Conservation (phyloP, 2,113 vertebrate genomes). For the Atherinomorus stipes region DNA sequence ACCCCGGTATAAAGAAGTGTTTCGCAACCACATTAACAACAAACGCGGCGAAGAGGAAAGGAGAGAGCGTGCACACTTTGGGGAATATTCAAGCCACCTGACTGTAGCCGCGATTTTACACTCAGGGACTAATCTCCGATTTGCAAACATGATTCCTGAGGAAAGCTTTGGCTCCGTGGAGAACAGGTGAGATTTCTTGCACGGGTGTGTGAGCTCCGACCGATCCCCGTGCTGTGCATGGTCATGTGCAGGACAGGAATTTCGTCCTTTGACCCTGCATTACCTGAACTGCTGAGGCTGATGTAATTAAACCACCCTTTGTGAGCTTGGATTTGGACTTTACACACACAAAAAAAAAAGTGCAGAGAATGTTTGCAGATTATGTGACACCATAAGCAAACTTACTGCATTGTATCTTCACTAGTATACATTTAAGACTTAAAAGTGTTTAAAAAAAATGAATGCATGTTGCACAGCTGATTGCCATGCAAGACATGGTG, state of each 20-base stretch:
- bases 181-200: constrained; percentile 62
- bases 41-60: constrained; percentile 13
- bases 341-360: not conserved
- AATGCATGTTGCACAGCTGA: constrained; percentile 29
- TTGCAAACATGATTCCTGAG: constrained; percentile 59
- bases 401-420: not conserved
- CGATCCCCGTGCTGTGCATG: constrained; percentile 32
- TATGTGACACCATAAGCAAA: not conserved
- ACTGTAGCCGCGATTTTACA: not conserved
- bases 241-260: constrained; percentile 33
- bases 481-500: not conserved
- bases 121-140: constrained; percentile 4
- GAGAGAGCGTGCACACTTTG: not conserved
- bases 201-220: not conserved
- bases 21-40: constrained; percentile 43
- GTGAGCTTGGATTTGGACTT: not conserved
- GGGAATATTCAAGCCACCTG: not conserved
- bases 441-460: not conserved
- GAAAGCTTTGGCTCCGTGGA: constrained; percentile 48
- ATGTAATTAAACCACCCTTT: not conserved
- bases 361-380: not conserved
- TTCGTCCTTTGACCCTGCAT: constrained; percentile 38
- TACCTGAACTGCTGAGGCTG: not conserved
- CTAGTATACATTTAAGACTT: not conserved
- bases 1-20: constrained; percentile 46